phyloP scores from a whole-genome alignment of 2,888 invertebrate species.

The Eledona agricola region DNA sequence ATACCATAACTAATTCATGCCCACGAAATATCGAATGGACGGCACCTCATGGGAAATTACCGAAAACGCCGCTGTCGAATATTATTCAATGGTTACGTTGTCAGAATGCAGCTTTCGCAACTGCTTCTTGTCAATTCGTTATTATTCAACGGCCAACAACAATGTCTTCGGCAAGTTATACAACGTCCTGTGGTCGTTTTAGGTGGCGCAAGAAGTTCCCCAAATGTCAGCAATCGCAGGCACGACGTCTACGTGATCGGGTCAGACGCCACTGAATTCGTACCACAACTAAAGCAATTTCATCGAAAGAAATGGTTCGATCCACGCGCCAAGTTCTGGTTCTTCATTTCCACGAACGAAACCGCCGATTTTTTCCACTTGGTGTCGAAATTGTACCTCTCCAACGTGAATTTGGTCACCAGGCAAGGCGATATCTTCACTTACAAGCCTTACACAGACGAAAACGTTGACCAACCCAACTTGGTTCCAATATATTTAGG shows the following conservation, averaged over 20 bases:
- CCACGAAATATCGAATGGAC: too few relatives aligned
- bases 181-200: conserved; percentile 6
- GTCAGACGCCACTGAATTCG: background rate
- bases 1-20: too few relatives aligned
- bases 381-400: conserved; percentile 12
- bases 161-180: background rate
- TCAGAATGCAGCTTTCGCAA: conserved; percentile 14
- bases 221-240: conserved; percentile 6
- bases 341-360: conserved; percentile 1
- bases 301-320: conserved; percentile 9
- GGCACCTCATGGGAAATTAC: conserved; percentile 18
- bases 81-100: background rate
- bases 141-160: background rate
- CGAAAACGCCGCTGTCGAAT: conserved; percentile 1
- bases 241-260: background rate
- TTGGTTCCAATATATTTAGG: conserved; percentile 4
- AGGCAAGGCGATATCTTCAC: conserved; percentile 7
- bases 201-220: conserved; percentile 3
- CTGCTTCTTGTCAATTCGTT: conserved; percentile 6
- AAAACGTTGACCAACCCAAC: conserved; percentile 8
- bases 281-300: conserved; percentile 1
- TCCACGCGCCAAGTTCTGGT: conserved; percentile 25
- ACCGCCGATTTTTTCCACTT: conserved; percentile 1
- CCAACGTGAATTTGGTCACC: conserved; percentile 1
- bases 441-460: conserved; percentile 18